A percentile compares a stretch with the other conserved stretches of the same genome.
Conservation (phyloP, 2,888 invertebrate species). For the Metellina segmentata region DNA sequence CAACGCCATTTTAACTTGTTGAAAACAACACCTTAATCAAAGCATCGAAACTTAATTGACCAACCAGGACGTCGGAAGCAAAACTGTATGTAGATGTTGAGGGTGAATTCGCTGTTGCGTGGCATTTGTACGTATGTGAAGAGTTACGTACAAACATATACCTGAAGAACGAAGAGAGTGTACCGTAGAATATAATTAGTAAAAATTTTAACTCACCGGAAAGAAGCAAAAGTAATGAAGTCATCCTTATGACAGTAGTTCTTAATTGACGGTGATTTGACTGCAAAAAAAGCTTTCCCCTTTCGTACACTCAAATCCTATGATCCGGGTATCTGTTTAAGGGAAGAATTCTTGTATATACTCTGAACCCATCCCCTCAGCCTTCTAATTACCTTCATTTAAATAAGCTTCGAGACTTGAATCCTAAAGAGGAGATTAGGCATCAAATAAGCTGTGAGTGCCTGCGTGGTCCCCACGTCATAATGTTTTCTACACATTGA, state of each 20-base stretch:
- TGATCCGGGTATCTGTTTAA: background rate
- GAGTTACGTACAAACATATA: too few relatives aligned
- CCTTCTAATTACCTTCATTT: background rate
- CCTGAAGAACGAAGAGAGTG: too few relatives aligned
- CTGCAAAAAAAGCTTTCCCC: background rate
- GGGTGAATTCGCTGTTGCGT: too few relatives aligned
- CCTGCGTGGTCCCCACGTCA: background rate
- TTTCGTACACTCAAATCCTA: background rate
- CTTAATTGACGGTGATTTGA: background rate
- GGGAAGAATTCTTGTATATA: background rate
- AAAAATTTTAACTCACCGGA: background rate
- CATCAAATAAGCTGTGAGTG: background rate
- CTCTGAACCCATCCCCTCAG: background rate
- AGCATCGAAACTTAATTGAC: too few relatives aligned
- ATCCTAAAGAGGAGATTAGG: background rate
- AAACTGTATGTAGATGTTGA: too few relatives aligned
- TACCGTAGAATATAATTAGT: background rate
- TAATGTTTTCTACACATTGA: background rate
- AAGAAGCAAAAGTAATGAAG: background rate
- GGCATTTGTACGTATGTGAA: too few relatives aligned
- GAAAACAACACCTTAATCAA: too few relatives aligned
- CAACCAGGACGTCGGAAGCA: too few relatives aligned
- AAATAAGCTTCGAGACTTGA: background rate
- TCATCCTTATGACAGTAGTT: background rate
- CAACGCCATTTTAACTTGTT: too few relatives aligned